These are phyloP conservation scores for Chelon labrosus DNA, from an alignment of 2,797 vertebrate species.

Conservation along the genomic window DNA sequence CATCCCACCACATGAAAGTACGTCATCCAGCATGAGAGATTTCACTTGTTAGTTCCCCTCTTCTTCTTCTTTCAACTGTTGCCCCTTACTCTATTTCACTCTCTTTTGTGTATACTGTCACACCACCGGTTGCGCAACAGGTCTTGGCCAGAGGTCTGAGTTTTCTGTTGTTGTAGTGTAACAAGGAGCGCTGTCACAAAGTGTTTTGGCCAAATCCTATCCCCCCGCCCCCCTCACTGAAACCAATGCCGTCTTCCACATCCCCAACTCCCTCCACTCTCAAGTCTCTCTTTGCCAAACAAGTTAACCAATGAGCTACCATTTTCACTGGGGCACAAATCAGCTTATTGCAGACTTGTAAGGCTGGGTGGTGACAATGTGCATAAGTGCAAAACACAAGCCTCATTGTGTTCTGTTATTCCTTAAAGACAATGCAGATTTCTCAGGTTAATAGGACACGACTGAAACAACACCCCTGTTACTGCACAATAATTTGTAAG, in stretches of 20 bases:
- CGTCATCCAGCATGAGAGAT: background rate
- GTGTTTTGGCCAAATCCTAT: slow-evolving; percentile 55
- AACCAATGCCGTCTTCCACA: slow-evolving; percentile 34
- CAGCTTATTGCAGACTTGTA: slow-evolving; percentile 23
- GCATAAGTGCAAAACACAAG: background rate
- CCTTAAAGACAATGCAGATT: background rate
- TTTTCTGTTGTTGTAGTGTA: slow-evolving; percentile 73
- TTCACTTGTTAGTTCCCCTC: background rate
- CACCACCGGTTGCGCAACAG: slow-evolving; percentile 77
- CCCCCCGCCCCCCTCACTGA: slow-evolving; percentile 24
- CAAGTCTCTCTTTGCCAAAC: slow-evolving; percentile 29
- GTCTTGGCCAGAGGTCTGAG: slow-evolving; percentile 71
- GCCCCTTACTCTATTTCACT: slow-evolving; percentile 56
- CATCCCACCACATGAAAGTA: background rate
- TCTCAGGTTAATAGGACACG: background rate
- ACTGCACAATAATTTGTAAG: background rate
- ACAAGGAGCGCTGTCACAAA: slow-evolving; percentile 71
- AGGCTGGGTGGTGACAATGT: slow-evolving; percentile 13
- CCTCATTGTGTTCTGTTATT: background rate
- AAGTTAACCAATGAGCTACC: slow-evolving; percentile 46
- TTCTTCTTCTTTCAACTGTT: slow-evolving; percentile 26
- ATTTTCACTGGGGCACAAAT: slow-evolving; percentile 25
- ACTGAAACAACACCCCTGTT: background rate
- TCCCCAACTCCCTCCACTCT: slow-evolving; percentile 1
- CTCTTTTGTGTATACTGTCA: slow-evolving; percentile 65